These are phyloP conservation scores for Zapus hudsonius DNA, from an alignment of 2,113 vertebrate species.

Conservation along the genomic window DNA sequence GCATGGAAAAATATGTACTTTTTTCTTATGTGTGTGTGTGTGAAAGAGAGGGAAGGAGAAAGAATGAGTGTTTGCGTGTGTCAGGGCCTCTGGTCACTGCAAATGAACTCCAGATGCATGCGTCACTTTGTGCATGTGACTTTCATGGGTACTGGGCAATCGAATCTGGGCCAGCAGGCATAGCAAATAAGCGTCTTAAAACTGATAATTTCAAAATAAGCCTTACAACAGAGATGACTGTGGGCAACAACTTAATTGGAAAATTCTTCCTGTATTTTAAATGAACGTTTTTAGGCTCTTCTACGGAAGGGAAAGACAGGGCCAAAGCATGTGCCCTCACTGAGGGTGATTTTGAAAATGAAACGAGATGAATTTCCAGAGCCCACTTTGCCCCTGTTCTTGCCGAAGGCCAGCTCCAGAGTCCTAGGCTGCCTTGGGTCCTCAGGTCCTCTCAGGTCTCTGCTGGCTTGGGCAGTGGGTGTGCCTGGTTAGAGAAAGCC, in stretches of 20 bases:
- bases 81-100: too few species aligned
- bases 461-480: background rate
- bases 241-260: background rate
- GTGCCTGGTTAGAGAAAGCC: background rate
- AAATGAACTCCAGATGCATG: too few species aligned
- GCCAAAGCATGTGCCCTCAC: background rate
- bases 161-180: background rate
- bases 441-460: background rate
- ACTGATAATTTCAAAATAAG: background rate
- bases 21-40: too few species aligned
- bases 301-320: background rate
- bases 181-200: too few species aligned
- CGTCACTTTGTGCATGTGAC: too few species aligned
- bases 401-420: background rate
- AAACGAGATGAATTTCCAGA: background rate
- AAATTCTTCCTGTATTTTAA: constrained; percentile 13
- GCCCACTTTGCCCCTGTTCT: background rate
- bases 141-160: too few species aligned
- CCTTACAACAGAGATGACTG: background rate
- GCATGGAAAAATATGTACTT: too few species aligned
- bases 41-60: too few species aligned
- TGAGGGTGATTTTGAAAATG: background rate
- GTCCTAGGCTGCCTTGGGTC: background rate
- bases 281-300: background rate
- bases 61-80: too few species aligned